Base-by-base conservation (phyloP, 2,888 invertebrate species). In the Leptinotarsa rubiginosa region DNA sequence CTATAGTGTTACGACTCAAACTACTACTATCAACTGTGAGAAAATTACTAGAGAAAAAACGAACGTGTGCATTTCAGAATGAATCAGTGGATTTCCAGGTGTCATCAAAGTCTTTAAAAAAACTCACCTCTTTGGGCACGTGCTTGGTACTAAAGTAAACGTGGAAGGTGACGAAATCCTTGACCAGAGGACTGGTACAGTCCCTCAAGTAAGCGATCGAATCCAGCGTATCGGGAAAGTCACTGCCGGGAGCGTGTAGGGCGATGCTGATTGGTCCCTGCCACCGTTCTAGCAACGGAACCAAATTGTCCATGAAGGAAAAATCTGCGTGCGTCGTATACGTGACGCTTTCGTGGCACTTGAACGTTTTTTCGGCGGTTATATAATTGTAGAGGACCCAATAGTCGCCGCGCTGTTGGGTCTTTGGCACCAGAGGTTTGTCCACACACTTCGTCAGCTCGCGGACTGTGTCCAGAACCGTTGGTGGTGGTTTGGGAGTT, bases 241-340 rank as follows among this genome's bases (percentile, higher is more conserved):
- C 97, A 3, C 91, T 90, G 69, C 96, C 96, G 0, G 97, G 97
- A 25, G 96, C 94, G 88, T 96, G 95, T 84, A 97, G 90, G 3
- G 96, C 95, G 81, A 97, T 90, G 84, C 96, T 96, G 78, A 97
- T 90, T 1, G 97, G 97, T 1, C 96, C 96, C 86, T 92, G 92
- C 97, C 97, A 97, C 84, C 93, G 91, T 86, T 95, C 93, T 85
- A 96, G 89, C 83, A 97, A 89, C 75, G 96, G 95, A 86, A 93
- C 92, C 83, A 97, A 90, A 88, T 97, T 97, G 88, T 97, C 95
- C 85, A 97, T 91, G 89, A 96, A 97, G 81, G 96, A 95, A 88
- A 92, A 96, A 84, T 97, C 97, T 4, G 95, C 96, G 87, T 97
- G 97, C 16, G 97, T 97, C 50, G 97, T 96, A 85, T 97, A 96